A percentile compares a stretch with the other conserved stretches of the same genome.
phyloP scores from a whole-genome alignment of 2,888 invertebrate species.

The Enchytraeus crypticus region DNA sequence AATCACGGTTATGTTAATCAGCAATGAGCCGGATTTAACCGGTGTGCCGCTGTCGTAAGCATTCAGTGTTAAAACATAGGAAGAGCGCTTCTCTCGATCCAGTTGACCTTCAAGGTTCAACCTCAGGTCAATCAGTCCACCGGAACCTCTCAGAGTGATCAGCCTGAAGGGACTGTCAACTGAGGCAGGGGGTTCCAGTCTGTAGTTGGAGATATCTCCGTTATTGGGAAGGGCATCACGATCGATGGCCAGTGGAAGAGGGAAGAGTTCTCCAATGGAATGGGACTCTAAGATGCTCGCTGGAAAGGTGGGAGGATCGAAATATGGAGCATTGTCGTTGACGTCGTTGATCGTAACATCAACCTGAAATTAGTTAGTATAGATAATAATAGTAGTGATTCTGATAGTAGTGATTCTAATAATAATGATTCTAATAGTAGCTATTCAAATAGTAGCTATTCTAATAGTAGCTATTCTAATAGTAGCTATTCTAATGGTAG shows the following conservation, averaged over 20 bases:
- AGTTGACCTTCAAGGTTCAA: conserved; percentile 17
- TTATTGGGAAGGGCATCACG: conserved; percentile 3
- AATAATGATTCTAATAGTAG: too few relatives aligned
- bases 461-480: too few relatives aligned
- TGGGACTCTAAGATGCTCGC: neutral
- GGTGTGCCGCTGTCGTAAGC: conserved; percentile 30
- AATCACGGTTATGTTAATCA: conserved; percentile 24
- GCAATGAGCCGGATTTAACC: conserved; percentile 19
- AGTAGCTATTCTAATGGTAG: too few relatives aligned
- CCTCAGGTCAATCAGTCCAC: neutral
- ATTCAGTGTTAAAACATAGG: conserved; percentile 29
- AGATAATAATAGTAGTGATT: too few relatives aligned
- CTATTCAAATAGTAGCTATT: too few relatives aligned
- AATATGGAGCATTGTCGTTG: conserved; percentile 6
- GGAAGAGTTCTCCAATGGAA: neutral
- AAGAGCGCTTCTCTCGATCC: conserved; percentile 31
- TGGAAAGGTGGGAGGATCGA: neutral
- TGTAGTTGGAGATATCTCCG: neutral
- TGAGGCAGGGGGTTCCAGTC: neutral
- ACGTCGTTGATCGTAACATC: conserved; percentile 3
- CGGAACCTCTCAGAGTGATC: neutral
- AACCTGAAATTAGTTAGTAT: too few relatives aligned
- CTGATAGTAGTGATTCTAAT: too few relatives aligned
- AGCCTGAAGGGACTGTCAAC: neutral
- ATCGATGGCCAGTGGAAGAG: conserved; percentile 5